Percentiles rank a stretch among this genome's conserved stretches.
These are phyloP conservation scores for Gymnoscopelus braueri DNA, from an alignment of 2,797 vertebrate genomes.

Conservation along the genomic window DNA sequence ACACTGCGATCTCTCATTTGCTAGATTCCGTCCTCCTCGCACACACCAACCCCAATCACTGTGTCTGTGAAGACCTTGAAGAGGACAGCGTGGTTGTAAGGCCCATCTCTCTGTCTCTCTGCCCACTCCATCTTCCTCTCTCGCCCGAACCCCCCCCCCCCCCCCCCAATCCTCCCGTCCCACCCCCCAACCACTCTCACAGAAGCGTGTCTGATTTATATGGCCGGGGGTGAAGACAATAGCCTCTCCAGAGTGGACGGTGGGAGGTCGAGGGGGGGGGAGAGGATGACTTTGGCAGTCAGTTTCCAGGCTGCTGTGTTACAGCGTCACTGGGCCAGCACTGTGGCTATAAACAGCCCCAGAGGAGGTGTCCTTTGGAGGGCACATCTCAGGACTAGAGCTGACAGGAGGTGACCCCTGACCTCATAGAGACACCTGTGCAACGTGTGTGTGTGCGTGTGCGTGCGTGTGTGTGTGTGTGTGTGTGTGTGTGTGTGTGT, in stretches of 20 bases:
- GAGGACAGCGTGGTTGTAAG: slow-evolving; percentile 67
- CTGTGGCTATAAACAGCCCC: slow-evolving; percentile 33
- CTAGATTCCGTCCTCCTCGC: slow-evolving; percentile 50
- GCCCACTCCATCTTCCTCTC: slow-evolving; percentile 53
- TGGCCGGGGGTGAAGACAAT: slow-evolving; percentile 64
- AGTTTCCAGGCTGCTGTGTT: slow-evolving; percentile 26
- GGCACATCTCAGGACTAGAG: slow-evolving; percentile 39
- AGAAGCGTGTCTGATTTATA: slow-evolving; percentile 69
- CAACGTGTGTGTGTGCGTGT: slow-evolving; percentile 1
- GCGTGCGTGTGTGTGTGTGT: background rate
- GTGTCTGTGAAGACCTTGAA: slow-evolving; percentile 70
- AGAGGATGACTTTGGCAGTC: slow-evolving; percentile 46
- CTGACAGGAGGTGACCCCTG: slow-evolving; percentile 46
- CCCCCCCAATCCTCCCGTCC: background rate
- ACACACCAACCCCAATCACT: slow-evolving; percentile 62
- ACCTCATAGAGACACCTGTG: slow-evolving; percentile 25
- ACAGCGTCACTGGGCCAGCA: slow-evolving; percentile 31
- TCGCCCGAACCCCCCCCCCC: slow-evolving; percentile 16
- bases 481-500: slow-evolving; percentile 4
- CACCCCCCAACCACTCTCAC: slow-evolving; percentile 36
- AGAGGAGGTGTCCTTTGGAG: slow-evolving; percentile 41
- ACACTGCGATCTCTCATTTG: slow-evolving; percentile 55
- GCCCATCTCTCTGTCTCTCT: slow-evolving; percentile 48
- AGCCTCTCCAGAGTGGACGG: slow-evolving; percentile 53
- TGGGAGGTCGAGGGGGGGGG: slow-evolving; percentile 45